Conservation (phyloP, 2,888 invertebrate species). For the Sminthurides aquaticus region DNA sequence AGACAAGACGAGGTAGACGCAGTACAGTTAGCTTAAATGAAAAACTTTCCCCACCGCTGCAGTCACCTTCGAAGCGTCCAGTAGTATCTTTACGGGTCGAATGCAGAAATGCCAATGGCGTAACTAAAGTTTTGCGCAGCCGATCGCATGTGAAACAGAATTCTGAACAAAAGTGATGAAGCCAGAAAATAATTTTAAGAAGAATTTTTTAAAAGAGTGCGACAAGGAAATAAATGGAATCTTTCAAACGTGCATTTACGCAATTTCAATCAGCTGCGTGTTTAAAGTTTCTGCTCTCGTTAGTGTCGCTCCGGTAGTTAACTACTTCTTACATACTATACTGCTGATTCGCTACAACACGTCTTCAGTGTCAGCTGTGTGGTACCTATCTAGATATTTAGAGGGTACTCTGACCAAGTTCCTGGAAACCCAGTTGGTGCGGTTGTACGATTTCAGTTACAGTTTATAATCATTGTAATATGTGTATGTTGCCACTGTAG, state of each 20-base stretch:
- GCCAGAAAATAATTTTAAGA: not conserved
- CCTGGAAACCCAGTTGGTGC: too few species aligned
- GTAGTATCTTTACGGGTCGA: not conserved
- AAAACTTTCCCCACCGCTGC: not conserved
- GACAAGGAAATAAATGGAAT: slow-evolving; percentile 13
- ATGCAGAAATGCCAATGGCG: slow-evolving; percentile 8
- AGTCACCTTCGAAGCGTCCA: not conserved
- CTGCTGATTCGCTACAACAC: too few species aligned
- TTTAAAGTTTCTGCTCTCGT: slow-evolving; percentile 3
- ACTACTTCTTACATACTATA: too few species aligned
- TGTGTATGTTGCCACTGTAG: too few species aligned
- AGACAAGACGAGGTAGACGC: not conserved
- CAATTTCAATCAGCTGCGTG: not conserved
- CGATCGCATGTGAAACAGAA: not conserved
- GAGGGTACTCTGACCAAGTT: too few species aligned
- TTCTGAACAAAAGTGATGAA: not conserved
- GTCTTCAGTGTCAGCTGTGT: too few species aligned
- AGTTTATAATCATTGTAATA: too few species aligned
- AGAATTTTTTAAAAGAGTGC: slow-evolving; percentile 10
- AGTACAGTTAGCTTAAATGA: not conserved
- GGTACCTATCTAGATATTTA: too few species aligned
- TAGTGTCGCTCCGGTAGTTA: too few species aligned
- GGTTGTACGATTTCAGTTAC: too few species aligned
- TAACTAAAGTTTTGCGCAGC: slow-evolving; percentile 15
- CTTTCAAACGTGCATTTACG: slow-evolving; percentile 2